These are phyloP conservation scores for Hyperoplus immaculatus DNA, from an alignment of 2,797 vertebrate species.

Conservation along the genomic window DNA sequence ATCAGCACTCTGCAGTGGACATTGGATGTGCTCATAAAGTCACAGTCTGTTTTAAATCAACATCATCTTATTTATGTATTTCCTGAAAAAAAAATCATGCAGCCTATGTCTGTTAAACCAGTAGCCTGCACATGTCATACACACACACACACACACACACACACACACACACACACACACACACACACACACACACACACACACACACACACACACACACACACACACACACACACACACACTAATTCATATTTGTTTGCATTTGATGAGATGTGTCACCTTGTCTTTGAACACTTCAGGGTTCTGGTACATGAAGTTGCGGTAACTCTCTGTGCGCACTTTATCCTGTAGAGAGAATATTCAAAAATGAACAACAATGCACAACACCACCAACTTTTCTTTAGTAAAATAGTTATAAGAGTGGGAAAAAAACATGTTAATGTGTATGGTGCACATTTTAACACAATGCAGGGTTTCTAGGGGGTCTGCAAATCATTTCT, in stretches of 20 bases:
- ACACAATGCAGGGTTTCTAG: not conserved
- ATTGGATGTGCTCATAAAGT: conserved; percentile 81
- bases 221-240: conserved; percentile 16
- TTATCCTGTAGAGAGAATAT: conserved; percentile 86
- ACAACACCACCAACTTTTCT: not conserved
- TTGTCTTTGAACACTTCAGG: conserved; percentile 94
- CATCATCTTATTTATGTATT: conserved; percentile 47
- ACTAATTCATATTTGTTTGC: conserved; percentile 5
- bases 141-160: too few relatives aligned
- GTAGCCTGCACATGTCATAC: conserved; percentile 12
- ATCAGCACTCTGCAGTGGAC: conserved; percentile 87
- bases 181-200: conserved; percentile 4
- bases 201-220: conserved; percentile 25
- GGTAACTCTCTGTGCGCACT: conserved; percentile 95
- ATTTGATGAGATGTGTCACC: conserved; percentile 81
- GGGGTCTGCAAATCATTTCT: not conserved
- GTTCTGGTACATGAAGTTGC: conserved; percentile 94
- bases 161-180: conserved; percentile 17
- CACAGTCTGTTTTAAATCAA: conserved; percentile 80
- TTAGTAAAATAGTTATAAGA: not conserved
- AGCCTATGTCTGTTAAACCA: conserved; percentile 19
- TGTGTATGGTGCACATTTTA: not conserved
- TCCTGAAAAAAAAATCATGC: conserved; percentile 26
- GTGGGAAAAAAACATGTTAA: not conserved
- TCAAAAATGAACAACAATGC: not conserved